These are phyloP conservation scores for Hippocampus abdominalis DNA, from an alignment of 2,113 vertebrate genomes.

Conservation along the genomic window DNA sequence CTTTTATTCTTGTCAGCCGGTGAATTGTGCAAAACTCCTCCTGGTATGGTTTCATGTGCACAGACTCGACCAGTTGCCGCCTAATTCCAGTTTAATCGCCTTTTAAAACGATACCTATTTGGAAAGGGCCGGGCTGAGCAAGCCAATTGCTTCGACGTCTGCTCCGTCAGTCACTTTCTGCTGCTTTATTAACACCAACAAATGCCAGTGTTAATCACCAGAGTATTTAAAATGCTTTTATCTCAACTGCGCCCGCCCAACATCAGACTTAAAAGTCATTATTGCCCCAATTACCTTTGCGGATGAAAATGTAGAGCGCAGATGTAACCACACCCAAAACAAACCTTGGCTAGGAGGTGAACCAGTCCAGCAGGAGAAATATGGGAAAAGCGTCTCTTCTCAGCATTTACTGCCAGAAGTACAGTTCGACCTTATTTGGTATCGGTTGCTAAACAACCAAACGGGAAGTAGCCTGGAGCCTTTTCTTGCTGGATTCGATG, in stretches of 20 bases:
- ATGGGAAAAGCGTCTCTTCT: not conserved
- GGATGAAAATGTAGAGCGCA: not conserved
- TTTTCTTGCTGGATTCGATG: not conserved
- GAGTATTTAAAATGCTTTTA: not conserved
- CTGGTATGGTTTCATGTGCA: not conserved
- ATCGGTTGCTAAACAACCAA: not conserved
- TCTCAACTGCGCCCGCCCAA: not conserved
- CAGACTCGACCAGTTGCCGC: constrained; percentile 19
- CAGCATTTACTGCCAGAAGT: not conserved
- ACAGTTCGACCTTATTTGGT: not conserved
- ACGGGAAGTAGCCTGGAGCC: not conserved
- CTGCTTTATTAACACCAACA: not conserved
- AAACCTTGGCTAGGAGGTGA: not conserved
- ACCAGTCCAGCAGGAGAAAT: not conserved
- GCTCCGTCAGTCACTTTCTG: not conserved
- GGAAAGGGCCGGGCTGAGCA: constrained; percentile 19
- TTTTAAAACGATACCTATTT: constrained; percentile 54
- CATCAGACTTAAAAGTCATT: not conserved
- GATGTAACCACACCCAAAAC: not conserved
- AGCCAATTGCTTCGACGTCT: constrained; percentile 30
- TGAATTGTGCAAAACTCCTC: not conserved
- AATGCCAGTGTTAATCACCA: not conserved
- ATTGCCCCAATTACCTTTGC: not conserved
- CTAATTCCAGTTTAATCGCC: constrained; percentile 50
- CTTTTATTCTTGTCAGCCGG: not conserved